phyloP scores from a whole-genome alignment of 2,113 vertebrate species.

The Anoura caudifer region DNA sequence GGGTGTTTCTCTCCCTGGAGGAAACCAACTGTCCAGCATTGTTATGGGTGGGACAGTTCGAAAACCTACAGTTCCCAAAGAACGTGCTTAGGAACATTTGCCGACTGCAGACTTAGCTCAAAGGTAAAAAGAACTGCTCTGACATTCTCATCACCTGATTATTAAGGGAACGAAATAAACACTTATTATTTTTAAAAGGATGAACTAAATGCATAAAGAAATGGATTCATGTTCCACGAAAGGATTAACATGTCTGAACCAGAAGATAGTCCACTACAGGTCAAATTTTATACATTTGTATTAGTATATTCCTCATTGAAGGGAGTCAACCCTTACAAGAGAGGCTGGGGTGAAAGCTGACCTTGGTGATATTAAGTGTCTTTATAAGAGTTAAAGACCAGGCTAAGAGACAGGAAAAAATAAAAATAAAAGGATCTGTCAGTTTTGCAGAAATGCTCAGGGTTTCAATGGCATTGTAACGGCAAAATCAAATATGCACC shows the following conservation, averaged over 20 bases:
- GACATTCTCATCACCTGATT: background rate
- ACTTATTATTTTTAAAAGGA: background rate
- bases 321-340: background rate
- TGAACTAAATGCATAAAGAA: background rate
- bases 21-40: background rate
- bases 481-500: background rate
- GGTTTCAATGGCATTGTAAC: background rate
- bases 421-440: background rate
- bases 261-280: background rate
- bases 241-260: background rate
- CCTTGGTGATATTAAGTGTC: background rate
- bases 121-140: background rate
- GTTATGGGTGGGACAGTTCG: background rate
- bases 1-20: background rate
- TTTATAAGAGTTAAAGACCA: background rate
- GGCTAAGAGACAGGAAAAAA: background rate
- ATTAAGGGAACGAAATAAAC: background rate
- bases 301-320: background rate
- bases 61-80: background rate
- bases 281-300: background rate
- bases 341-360: background rate
- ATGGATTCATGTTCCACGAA: background rate
- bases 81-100: background rate
- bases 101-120: background rate
- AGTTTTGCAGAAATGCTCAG: slow-evolving; percentile 14